Conservation (phyloP, 2,888 invertebrate genomes). For the Chydorus sphaericus region DNA sequence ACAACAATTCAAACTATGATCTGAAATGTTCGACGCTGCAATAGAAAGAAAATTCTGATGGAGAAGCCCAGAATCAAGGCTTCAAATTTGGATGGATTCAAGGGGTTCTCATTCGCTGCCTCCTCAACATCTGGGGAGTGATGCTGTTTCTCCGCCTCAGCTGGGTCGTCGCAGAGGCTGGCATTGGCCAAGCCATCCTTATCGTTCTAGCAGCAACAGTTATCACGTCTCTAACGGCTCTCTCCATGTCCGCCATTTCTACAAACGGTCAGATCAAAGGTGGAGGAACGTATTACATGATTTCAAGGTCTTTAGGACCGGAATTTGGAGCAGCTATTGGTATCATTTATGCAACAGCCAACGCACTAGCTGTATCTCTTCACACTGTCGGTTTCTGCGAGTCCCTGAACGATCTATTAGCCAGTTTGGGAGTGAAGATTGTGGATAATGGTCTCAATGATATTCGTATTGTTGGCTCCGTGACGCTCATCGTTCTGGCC, state of each 20-base stretch:
- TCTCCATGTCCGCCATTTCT: slow-evolving; percentile 96
- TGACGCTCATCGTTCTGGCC: slow-evolving; percentile 34
- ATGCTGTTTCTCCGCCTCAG: slow-evolving; percentile 94
- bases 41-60: not conserved
- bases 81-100: slow-evolving; percentile 39
- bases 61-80: not conserved
- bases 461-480: slow-evolving; percentile 33
- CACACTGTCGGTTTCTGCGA: slow-evolving; percentile 46
- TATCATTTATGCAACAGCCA: slow-evolving; percentile 43
- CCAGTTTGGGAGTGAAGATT: slow-evolving; percentile 32
- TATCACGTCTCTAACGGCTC: slow-evolving; percentile 78
- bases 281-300: slow-evolving; percentile 36
- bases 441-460: slow-evolving; percentile 50
- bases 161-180: slow-evolving; percentile 94
- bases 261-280: slow-evolving; percentile 96
- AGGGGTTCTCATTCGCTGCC: slow-evolving; percentile 40
- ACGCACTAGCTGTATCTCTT: slow-evolving; percentile 42
- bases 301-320: slow-evolving; percentile 31
- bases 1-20: too few species aligned
- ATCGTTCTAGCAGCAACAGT: slow-evolving; percentile 68
- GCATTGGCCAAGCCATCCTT: slow-evolving; percentile 48
- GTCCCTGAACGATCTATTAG: slow-evolving; percentile 23
- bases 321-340: slow-evolving; percentile 47
- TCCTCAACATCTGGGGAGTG: slow-evolving; percentile 97
- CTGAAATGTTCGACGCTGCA: too few species aligned